Conservation (phyloP, 35 echinoderm and acorn worm genomes). For the Holothuria glaberrima region DNA sequence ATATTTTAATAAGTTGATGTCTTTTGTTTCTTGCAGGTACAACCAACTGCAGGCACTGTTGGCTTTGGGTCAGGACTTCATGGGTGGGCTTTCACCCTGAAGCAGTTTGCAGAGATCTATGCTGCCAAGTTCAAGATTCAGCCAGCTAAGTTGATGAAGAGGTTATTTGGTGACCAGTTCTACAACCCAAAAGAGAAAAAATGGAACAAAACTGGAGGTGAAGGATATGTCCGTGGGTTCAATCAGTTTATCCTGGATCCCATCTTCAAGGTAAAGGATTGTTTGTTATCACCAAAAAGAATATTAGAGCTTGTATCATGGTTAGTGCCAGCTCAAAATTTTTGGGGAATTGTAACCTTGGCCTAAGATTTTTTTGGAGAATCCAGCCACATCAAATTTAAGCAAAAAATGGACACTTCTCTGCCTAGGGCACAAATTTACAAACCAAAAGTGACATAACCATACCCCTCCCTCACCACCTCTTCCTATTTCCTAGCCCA, state of each 20-base stretch:
- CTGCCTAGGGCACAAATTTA: too few species aligned
- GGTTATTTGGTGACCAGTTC: conserved; percentile 96
- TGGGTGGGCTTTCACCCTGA: conserved; percentile 94
- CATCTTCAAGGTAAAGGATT: conserved; percentile 88
- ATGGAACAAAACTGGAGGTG: conserved; percentile 87
- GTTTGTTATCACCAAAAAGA: too few species aligned
- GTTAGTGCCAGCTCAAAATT: too few species aligned
- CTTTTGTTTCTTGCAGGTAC: conserved; percentile 51
- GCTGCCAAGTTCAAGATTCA: conserved; percentile 93
- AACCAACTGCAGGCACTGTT: conserved; percentile 84
- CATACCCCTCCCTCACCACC: too few species aligned
- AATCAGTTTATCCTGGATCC: conserved; percentile 97
- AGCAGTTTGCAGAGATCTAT: conserved; percentile 99
- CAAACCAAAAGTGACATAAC: too few species aligned
- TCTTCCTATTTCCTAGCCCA: too few species aligned
- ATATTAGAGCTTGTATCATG: too few species aligned
- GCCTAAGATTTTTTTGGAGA: too few species aligned
- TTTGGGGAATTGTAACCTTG: too few species aligned
- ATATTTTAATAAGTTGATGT: too few species aligned
- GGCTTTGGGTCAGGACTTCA: conserved; percentile 98
- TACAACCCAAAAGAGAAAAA: conserved; percentile 88
- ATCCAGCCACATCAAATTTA: too few species aligned
- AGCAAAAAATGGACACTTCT: too few species aligned
- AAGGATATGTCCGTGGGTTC: conserved; percentile 88
- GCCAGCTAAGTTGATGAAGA: conserved; percentile 94